Percentiles rank a stretch among this genome's conserved stretches.
Conservation (phyloP, 2,797 vertebrate species). For the Phalloptychus januarius region DNA sequence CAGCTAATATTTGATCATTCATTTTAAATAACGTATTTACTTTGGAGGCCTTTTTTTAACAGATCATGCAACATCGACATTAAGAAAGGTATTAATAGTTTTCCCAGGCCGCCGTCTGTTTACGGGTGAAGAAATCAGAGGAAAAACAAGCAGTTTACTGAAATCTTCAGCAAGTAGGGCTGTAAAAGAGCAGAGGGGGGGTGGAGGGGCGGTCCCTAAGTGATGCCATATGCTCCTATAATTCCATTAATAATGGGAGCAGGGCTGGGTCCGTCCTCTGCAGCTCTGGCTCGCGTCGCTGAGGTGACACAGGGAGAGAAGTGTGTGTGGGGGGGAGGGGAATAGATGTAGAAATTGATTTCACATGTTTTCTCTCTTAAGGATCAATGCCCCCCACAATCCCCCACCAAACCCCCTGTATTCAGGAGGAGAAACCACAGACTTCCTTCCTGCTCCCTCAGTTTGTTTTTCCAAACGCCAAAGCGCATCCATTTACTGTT, state of each 20-base stretch:
- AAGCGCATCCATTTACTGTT: slow-evolving; percentile 62
- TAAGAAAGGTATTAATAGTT: slow-evolving; percentile 10
- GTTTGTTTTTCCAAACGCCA: slow-evolving; percentile 76
- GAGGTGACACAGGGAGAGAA: slow-evolving; percentile 77
- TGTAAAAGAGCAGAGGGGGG: slow-evolving; percentile 41
- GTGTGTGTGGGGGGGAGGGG: slow-evolving; percentile 16
- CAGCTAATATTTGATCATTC: slow-evolving; percentile 22
- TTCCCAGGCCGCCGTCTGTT: slow-evolving; percentile 19
- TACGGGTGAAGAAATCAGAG: slow-evolving; percentile 51
- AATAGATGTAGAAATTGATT: slow-evolving; percentile 75
- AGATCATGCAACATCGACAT: slow-evolving; percentile 9
- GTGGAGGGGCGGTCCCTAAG: slow-evolving; percentile 68
- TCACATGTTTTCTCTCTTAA: slow-evolving; percentile 76
- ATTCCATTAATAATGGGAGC: slow-evolving; percentile 79
- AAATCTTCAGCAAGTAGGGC: slow-evolving; percentile 63
- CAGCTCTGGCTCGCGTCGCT: slow-evolving; percentile 76
- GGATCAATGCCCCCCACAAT: slow-evolving; percentile 38
- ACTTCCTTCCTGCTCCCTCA: slow-evolving; percentile 73
- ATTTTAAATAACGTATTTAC: slow-evolving; percentile 23
- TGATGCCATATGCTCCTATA: slow-evolving; percentile 83
- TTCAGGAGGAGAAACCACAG: slow-evolving; percentile 71
- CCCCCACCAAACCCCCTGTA: slow-evolving; percentile 55
- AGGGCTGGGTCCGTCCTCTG: slow-evolving; percentile 63
- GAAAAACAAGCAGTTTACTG: slow-evolving; percentile 70
- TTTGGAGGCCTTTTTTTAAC: slow-evolving; percentile 6